Evolutionary conservation across 1,140 invertebrate species (phyloP).

Genomic region (Caenorhabditis latens): DNA sequence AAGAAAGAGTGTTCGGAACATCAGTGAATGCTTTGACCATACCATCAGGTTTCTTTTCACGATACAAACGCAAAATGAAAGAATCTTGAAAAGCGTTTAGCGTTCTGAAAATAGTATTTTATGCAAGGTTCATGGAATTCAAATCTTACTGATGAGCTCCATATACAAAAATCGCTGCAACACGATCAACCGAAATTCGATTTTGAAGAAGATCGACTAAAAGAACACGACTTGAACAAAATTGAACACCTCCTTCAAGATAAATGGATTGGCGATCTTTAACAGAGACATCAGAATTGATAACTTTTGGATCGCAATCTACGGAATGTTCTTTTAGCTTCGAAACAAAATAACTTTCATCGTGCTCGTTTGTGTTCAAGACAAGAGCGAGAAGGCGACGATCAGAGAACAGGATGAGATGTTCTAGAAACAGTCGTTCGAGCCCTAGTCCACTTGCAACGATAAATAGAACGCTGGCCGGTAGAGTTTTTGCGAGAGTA

Average conservation of each 20-base stretch:
- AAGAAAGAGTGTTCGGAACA: conserved; percentile 65
- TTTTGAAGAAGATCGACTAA: conserved; percentile 95
- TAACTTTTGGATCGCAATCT: conserved; percentile 61
- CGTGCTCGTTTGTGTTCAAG: conserved; percentile 72
- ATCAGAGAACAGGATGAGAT: conserved; percentile 74
- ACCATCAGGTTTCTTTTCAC: conserved; percentile 75
- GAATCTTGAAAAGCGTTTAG: conserved; percentile 75
- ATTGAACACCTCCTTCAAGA: conserved; percentile 91
- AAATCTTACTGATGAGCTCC: conserved; percentile 85
- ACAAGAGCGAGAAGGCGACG: conserved; percentile 70
- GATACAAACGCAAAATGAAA: conserved; percentile 76
- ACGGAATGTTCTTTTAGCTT: conserved; percentile 67
- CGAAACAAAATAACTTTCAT: conserved; percentile 72
- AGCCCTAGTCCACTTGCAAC: conserved; percentile 71
- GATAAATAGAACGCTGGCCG: conserved; percentile 41
- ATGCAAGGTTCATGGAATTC: background rate
- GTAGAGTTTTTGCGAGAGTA: conserved; percentile 32
- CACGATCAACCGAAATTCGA: conserved; percentile 87
- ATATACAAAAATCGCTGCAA: conserved; percentile 90
- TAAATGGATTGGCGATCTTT: conserved; percentile 82
- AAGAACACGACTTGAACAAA: conserved; percentile 89
- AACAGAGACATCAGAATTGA: conserved; percentile 68
- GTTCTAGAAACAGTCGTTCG: conserved; percentile 73
- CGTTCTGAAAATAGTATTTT: conserved; percentile 66
- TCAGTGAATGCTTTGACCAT: conserved; percentile 77